Evolutionary conservation across 23 tunicate genomes (phyloP).

Genomic region (Trididemnum nubilum): DNA sequence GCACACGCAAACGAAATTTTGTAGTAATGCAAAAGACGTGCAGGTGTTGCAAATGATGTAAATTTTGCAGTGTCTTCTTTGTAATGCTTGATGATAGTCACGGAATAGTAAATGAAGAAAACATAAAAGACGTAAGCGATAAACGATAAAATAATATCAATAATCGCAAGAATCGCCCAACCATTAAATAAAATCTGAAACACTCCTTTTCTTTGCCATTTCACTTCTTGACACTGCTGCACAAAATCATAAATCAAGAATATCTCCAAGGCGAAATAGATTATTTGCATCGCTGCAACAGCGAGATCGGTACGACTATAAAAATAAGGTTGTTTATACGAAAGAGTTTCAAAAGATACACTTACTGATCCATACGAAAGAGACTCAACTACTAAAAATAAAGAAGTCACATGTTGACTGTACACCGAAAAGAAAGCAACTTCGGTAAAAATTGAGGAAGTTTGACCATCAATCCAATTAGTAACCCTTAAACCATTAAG

Average conservation of each 20-base stretch:
- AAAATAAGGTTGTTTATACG: slow-evolving; percentile 51
- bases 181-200: slow-evolving; percentile 19
- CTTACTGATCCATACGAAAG: slow-evolving; percentile 48
- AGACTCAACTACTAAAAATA: slow-evolving; percentile 44
- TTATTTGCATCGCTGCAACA: slow-evolving; percentile 35
- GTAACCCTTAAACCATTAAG: slow-evolving; percentile 41
- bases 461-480: slow-evolving; percentile 45
- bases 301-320: slow-evolving; percentile 38
- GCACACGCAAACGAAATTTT: slow-evolving; percentile 19
- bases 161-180: slow-evolving; percentile 47
- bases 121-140: slow-evolving; percentile 46
- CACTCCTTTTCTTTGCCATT: slow-evolving; percentile 44
- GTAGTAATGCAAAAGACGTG: slow-evolving; percentile 11
- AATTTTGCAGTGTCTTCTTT: slow-evolving; percentile 44
- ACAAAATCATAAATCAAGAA: slow-evolving; percentile 30
- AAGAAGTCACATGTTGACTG: slow-evolving; percentile 33
- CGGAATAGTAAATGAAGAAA: slow-evolving; percentile 13
- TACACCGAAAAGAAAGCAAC: slow-evolving; percentile 37
- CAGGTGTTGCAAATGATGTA: slow-evolving; percentile 50
- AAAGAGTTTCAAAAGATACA: slow-evolving; percentile 23
- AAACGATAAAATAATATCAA: slow-evolving; percentile 10
- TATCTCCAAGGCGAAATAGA: slow-evolving; percentile 15
- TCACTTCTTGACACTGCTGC: slow-evolving; percentile 37
- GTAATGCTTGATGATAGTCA: slow-evolving; percentile 3
- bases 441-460: slow-evolving; percentile 63